Conservation (phyloP, 2,113 vertebrate genomes). For the Tetraodon nigroviridis region DNA sequence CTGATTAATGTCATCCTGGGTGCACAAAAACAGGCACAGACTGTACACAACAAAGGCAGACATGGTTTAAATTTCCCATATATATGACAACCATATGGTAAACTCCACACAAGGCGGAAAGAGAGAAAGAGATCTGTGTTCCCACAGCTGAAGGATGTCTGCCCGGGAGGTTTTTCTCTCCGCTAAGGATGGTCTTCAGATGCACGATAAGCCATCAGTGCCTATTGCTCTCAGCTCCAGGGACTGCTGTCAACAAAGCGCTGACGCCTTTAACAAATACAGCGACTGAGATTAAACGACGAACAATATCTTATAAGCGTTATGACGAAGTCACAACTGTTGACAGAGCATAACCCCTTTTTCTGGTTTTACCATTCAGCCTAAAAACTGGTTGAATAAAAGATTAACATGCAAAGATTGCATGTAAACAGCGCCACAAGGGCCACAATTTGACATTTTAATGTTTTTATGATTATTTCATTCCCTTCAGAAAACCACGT, state of each 20-base stretch:
- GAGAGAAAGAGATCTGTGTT: constrained; percentile 22
- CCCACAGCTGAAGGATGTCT: constrained; percentile 48
- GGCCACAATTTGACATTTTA: neutral
- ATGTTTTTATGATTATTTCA: neutral
- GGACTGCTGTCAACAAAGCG: constrained; percentile 24
- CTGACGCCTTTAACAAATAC: constrained; percentile 18
- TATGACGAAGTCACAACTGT: constrained; percentile 7
- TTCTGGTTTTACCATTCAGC: neutral
- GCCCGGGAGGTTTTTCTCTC: constrained; percentile 32
- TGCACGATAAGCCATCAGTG: constrained; percentile 44
- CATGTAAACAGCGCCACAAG: neutral
- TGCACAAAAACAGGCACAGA: neutral
- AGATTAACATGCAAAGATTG: neutral
- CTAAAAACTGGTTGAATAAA: neutral
- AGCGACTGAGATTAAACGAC: neutral
- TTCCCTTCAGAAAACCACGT: neutral
- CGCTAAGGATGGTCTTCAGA: constrained; percentile 42
- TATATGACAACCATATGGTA: constrained; percentile 64
- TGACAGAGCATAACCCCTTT: constrained; percentile 2
- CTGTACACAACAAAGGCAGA: constrained; percentile 49
- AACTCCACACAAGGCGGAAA: constrained; percentile 14
- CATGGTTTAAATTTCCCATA: constrained; percentile 61
- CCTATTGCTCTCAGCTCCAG: constrained; percentile 22
- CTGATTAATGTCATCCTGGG: constrained; percentile 56
- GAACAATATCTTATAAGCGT: constrained; percentile 30